phyloP scores from a whole-genome alignment of 2,888 invertebrate species.

The Bellardia pandia region DNA sequence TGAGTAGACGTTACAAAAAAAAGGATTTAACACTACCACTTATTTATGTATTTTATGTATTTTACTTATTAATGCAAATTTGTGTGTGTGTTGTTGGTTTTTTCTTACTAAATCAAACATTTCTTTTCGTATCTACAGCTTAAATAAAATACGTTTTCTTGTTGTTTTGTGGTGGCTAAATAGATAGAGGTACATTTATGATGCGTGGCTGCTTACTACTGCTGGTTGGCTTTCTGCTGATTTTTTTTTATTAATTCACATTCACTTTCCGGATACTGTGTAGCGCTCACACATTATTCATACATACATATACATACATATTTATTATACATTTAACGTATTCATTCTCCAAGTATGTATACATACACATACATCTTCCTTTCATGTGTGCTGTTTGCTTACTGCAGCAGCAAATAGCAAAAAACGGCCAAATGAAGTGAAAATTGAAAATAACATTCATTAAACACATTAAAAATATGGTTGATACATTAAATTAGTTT shows the following conservation, averaged over 20 bases:
- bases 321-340: neutral
- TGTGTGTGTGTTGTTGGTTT: slow-evolving; percentile 22
- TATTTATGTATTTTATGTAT: neutral
- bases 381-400: neutral
- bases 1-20: slow-evolving; percentile 28
- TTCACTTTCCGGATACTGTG: slow-evolving; percentile 45
- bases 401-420: slow-evolving; percentile 18
- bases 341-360: slow-evolving; percentile 48
- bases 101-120: slow-evolving; percentile 10
- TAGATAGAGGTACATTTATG: neutral
- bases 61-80: neutral
- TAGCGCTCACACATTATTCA: too few species aligned
- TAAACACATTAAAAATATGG: slow-evolving; percentile 13
- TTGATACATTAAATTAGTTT: neutral
- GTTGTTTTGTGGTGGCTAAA: neutral
- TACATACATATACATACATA: slow-evolving; percentile 21
- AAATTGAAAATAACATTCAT: slow-evolving; percentile 21
- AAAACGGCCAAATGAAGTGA: slow-evolving; percentile 21
- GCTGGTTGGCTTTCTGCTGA: neutral
- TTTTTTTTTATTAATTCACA: slow-evolving; percentile 29
- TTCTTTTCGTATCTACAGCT: neutral
- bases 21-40: neutral
- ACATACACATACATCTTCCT: slow-evolving; percentile 41
- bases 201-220: neutral
- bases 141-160: slow-evolving; percentile 25